Base-by-base conservation (phyloP, 2,888 invertebrate genomes). In the Amblyjoppa proteus region DNA sequence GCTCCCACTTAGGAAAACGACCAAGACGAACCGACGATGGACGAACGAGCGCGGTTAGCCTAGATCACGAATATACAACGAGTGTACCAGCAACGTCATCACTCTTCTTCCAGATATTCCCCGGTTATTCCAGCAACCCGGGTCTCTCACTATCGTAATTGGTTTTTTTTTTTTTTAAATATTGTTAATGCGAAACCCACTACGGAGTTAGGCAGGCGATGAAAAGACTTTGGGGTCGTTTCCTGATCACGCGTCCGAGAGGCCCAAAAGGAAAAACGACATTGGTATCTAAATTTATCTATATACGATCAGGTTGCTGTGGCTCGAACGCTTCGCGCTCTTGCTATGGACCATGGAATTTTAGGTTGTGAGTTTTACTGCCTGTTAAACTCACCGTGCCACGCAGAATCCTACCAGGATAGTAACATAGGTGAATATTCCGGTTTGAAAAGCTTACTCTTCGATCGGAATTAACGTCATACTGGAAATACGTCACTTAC, bases 1-100 rank as follows among this genome's bases (percentile, higher is more conserved):
- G 88, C 87, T 90, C 87, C 90, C 88, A 89, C 89, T 90, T 90
- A 86, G 83, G 85, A 80, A 87, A 87, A 88, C 88, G 88, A 88
- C 86, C 76, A 77, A 82, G 82, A 76, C 75, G 34, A 64, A 38
- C 69, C 51, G 64, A 82, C 76, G 82, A 82, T 82, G 85, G 85
- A 87, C 84, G 88, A 88, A 86, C 49, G 82, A 28, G 41, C 88
- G 84, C 88, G 87, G 89, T 90, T 91, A 91, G 89, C 90, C 91
- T 90, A 90, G 90, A 91, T 90, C 88, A 81, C 83, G 74, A 75
- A 79, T 68, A 74, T 73, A 64, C 58, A 41, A 61, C 75, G 7
- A 53, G 38, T 31, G 4, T 71, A 69, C 56, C 51, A 66, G 61
- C 38, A 68, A 45, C 81, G 81, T 81, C 73, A 68, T 68, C 41